A percentile compares a stretch with the other conserved stretches of the same genome.
These are phyloP conservation scores for Pasiphila rectangulata DNA, from an alignment of 2,888 invertebrate species.

Conservation along the genomic window DNA sequence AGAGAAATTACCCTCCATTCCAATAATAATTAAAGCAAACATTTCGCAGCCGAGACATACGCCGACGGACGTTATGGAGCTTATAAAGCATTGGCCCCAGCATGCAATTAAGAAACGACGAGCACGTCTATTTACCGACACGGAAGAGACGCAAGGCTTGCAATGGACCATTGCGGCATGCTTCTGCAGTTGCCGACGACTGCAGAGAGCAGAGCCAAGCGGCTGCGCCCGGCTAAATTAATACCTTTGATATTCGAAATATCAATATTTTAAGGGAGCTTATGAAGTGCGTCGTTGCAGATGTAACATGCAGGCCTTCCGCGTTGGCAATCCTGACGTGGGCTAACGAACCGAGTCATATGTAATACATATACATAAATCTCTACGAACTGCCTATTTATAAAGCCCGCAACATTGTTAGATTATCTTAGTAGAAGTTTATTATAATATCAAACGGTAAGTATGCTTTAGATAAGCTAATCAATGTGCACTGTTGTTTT, in stretches of 20 bases:
- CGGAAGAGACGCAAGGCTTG: conserved; percentile 76
- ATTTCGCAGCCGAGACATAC: conserved; percentile 74
- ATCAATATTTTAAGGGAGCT: conserved; percentile 76
- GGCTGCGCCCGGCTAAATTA: conserved; percentile 67
- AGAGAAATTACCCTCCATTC: conserved; percentile 79
- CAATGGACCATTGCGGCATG: conserved; percentile 70
- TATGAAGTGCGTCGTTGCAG: conserved; percentile 65
- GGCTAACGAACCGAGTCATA: conserved; percentile 59
- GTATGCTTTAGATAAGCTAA: neutral
- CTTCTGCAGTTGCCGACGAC: conserved; percentile 46
- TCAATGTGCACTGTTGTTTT: too few species aligned
- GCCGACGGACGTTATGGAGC: conserved; percentile 77
- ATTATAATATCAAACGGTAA: neutral
- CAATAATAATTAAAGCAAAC: conserved; percentile 82
- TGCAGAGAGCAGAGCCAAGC: conserved; percentile 57
- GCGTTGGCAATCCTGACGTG: conserved; percentile 62
- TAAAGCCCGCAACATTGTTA: conserved; percentile 33
- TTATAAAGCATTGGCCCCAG: conserved; percentile 76
- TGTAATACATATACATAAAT: conserved; percentile 48
- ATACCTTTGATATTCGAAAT: conserved; percentile 78
- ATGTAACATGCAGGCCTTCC: conserved; percentile 63
- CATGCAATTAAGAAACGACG: conserved; percentile 79
- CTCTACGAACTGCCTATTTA: conserved; percentile 37
- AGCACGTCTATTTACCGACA: conserved; percentile 76
- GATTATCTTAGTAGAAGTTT: conserved; percentile 3